phyloP scores from a whole-genome alignment of 1,140 invertebrate species.

The Wasmannia auropunctata region DNA sequence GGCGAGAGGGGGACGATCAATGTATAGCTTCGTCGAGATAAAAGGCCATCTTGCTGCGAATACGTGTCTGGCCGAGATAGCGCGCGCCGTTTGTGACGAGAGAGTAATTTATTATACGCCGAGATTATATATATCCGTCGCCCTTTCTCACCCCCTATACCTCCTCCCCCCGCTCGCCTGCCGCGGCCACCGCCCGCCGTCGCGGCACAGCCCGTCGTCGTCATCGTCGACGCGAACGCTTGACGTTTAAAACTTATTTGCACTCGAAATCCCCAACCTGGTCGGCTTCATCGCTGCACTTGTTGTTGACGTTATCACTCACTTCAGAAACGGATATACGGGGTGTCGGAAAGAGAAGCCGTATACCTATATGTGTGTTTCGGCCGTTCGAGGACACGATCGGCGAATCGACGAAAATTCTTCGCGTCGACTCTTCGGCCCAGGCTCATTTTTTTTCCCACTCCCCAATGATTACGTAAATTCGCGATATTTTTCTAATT shows the following conservation, averaged over 20 bases:
- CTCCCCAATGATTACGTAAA: not conserved
- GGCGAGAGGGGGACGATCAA: constrained; percentile 74
- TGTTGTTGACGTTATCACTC: constrained; percentile 46
- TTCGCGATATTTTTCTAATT: not conserved
- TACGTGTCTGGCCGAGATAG: constrained; percentile 79
- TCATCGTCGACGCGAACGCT: constrained; percentile 26
- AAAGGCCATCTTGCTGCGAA: constrained; percentile 71
- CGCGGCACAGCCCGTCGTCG: constrained; percentile 44
- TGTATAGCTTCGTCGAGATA: constrained; percentile 74
- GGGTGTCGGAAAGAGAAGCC: not conserved
- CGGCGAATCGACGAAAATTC: not conserved
- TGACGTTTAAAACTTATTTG: constrained; percentile 51
- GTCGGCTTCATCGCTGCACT: constrained; percentile 36
- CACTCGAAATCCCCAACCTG: constrained; percentile 26
- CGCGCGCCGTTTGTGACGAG: constrained; percentile 67
- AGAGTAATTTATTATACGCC: constrained; percentile 77
- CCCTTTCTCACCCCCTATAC: not conserved
- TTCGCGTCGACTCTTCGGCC: too few species aligned
- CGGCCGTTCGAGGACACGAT: not conserved
- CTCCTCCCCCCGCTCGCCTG: not conserved
- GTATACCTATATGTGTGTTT: too few species aligned
- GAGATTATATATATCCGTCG: constrained; percentile 69
- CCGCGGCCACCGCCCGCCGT: constrained; percentile 19
- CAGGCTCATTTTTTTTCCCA: not conserved
- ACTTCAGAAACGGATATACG: not conserved